Percentiles rank a stretch among this genome's conserved stretches.
These are phyloP conservation scores for Diaprepes abbreviatus DNA, from an alignment of 2,888 invertebrate genomes.

Conservation along the genomic window DNA sequence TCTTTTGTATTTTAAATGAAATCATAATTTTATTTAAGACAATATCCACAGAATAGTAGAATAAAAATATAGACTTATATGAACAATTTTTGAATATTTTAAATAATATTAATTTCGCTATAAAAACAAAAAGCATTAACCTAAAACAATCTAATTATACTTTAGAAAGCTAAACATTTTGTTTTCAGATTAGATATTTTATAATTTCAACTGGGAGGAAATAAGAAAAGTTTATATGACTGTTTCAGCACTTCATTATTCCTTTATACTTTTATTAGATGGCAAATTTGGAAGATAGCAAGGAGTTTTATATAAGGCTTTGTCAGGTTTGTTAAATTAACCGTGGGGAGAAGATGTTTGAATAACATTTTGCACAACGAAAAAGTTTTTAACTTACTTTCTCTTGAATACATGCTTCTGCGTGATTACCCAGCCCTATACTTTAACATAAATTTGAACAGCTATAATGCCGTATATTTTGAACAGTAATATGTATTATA, in stretches of 20 bases:
- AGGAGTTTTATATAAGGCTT: constrained; percentile 48
- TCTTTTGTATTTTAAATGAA: no score
- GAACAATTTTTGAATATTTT: no score
- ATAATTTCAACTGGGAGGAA: constrained; percentile 47
- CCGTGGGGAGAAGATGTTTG: constrained; percentile 52
- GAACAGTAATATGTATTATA: no score
- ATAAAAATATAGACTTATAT: no score
- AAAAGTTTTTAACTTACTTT: constrained; percentile 51
- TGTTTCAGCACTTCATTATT: constrained; percentile 64
- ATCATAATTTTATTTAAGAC: no score
- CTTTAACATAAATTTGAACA: constrained; percentile 47
- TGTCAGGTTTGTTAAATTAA: constrained; percentile 53
- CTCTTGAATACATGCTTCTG: constrained; percentile 45
- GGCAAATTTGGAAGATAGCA: constrained; percentile 51
- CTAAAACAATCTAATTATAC: no score
- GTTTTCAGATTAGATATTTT: neutral
- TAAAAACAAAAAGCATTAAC: no score
- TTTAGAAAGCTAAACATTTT: neutral
- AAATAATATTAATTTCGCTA: no score
- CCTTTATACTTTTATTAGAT: constrained; percentile 60
- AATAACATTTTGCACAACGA: constrained; percentile 49
- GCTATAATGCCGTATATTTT: constrained; percentile 10
- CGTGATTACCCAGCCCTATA: constrained; percentile 32
- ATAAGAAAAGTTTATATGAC: constrained; percentile 67
- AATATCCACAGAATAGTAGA: no score